A percentile compares a stretch with the other conserved stretches of the same genome.
These are phyloP conservation scores for Linepithema humile DNA, from an alignment of 1,140 invertebrate genomes.

Conservation along the genomic window DNA sequence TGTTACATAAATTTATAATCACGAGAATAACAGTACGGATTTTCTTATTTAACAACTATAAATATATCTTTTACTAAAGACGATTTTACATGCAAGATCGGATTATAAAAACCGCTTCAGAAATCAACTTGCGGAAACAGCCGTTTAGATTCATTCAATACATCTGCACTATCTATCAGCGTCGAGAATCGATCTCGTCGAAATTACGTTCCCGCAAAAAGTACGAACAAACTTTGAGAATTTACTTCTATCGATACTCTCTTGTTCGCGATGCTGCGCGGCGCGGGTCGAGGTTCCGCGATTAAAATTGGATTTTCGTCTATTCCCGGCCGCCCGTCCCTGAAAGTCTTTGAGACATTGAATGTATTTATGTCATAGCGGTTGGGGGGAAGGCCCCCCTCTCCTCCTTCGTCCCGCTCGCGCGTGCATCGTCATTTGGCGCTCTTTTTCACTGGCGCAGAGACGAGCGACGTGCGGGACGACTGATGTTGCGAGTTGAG, in stretches of 20 bases:
- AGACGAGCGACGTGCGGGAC: neutral
- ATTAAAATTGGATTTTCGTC: constrained; percentile 74
- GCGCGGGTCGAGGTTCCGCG: constrained; percentile 61
- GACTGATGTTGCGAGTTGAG: neutral
- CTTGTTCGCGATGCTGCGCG: neutral
- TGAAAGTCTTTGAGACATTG: constrained; percentile 67
- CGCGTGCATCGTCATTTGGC: neutral
- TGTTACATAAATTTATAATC: too few relatives aligned
- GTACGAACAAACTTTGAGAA: constrained; percentile 16
- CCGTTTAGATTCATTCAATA: too few relatives aligned
- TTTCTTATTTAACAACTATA: too few relatives aligned
- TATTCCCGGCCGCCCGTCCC: constrained; percentile 67
- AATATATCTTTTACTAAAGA: too few relatives aligned
- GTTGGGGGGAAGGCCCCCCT: neutral
- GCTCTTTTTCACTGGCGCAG: neutral
- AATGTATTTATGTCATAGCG: constrained; percentile 59
- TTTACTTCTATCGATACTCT: constrained; percentile 20
- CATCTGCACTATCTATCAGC: too few relatives aligned
- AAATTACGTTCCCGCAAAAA: neutral
- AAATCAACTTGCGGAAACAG: too few relatives aligned
- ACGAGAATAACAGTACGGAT: too few relatives aligned
- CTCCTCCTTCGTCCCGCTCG: neutral
- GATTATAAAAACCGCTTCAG: too few relatives aligned
- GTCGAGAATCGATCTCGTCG: neutral
- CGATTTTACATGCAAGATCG: too few relatives aligned